These are phyloP conservation scores for Cromileptes altivelis DNA, from an alignment of 2,113 vertebrate species.

Conservation along the genomic window DNA sequence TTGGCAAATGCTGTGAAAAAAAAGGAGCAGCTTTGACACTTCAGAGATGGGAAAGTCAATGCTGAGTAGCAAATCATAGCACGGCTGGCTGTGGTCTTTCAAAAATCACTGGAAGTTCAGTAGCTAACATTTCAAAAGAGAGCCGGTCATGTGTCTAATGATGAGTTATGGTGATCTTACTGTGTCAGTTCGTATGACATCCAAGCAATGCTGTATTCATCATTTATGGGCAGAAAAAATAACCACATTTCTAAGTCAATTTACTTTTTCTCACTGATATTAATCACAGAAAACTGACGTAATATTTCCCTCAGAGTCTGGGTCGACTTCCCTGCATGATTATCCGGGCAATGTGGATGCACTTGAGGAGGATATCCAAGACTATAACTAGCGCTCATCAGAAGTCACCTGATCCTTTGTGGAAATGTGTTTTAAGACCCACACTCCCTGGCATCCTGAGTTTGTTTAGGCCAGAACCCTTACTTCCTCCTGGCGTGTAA, in stretches of 20 bases:
- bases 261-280: conserved; percentile 20
- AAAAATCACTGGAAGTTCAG: conserved; percentile 12
- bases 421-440: conserved; percentile 67
- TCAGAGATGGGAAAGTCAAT: conserved; percentile 29
- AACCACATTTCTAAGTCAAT: conserved; percentile 24
- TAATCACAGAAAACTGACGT: conserved; percentile 45
- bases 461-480: conserved; percentile 76
- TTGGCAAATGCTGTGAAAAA: conserved; percentile 12
- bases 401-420: conserved; percentile 61
- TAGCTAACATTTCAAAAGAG: conserved; percentile 42
- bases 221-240: conserved; percentile 10
- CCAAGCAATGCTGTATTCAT: conserved; percentile 23
- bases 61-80: conserved; percentile 6
- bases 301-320: conserved; percentile 38
- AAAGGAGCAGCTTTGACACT: conserved; percentile 22
- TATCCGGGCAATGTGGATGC: conserved; percentile 50
- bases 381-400: conserved; percentile 64
- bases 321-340: conserved; percentile 41
- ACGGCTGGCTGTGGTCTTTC: background rate
- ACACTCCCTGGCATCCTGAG: conserved; percentile 69
- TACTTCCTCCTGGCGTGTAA: conserved; percentile 52
- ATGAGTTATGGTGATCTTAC: conserved; percentile 12
- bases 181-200: conserved; percentile 24
- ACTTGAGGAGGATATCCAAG: conserved; percentile 65
- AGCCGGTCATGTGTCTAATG: conserved; percentile 5